phyloP scores from a whole-genome alignment of 2,797 vertebrate species.

The Cuculus canorus region DNA sequence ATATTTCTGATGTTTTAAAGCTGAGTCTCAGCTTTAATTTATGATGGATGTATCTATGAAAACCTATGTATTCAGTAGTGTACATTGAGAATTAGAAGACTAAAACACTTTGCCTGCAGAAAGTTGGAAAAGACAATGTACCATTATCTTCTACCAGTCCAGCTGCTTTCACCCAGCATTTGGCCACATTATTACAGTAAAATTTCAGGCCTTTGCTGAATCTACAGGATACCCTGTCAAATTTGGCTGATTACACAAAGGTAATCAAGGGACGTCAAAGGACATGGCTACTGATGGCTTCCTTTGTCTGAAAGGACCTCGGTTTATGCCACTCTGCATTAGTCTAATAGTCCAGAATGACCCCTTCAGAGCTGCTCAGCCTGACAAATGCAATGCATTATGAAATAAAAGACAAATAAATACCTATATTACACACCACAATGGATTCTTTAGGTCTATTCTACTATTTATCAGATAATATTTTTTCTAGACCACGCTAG shows the following conservation, averaged over 20 bases:
- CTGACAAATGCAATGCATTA: neutral
- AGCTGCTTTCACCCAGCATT: neutral
- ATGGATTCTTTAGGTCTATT: neutral
- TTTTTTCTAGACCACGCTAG: neutral
- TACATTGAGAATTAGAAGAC: neutral
- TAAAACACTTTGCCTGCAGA: neutral
- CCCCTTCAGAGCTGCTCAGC: neutral
- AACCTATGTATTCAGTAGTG: neutral
- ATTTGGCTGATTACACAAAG: neutral
- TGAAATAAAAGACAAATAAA: neutral
- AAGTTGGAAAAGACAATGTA: neutral
- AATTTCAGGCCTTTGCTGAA: neutral
- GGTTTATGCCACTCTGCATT: neutral
- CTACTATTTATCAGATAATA: constrained; percentile 5
- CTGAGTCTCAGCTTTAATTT: neutral
- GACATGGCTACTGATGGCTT: neutral
- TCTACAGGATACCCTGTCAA: neutral
- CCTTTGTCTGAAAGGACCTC: neutral
- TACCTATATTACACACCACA: constrained; percentile 24
- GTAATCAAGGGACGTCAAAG: neutral
- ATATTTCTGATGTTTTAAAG: neutral
- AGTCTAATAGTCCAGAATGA: neutral
- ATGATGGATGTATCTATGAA: neutral
- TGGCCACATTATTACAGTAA: neutral
- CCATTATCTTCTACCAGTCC: neutral